A percentile compares a stretch with the other conserved stretches of the same genome.
phyloP scores from a whole-genome alignment of 1,140 invertebrate species.

The Ostrea edulis region DNA sequence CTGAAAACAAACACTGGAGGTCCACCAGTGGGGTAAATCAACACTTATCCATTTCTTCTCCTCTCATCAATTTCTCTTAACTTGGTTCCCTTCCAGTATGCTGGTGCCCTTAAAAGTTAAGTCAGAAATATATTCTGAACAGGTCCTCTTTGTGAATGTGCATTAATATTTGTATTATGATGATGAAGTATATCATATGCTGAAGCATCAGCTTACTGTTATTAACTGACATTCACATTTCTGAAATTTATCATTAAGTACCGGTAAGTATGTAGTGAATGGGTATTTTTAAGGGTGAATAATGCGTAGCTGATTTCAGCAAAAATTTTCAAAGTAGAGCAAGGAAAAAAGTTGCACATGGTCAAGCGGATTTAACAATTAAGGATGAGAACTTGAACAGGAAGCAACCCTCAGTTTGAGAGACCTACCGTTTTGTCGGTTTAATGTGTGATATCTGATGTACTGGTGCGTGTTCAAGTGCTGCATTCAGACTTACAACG shows the following conservation, averaged over 20 bases:
- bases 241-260: background rate
- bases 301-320: background rate
- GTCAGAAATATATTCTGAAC: constrained; percentile 1
- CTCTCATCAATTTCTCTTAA: background rate
- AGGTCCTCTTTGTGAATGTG: background rate
- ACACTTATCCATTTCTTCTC: background rate
- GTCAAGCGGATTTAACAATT: constrained; percentile 16
- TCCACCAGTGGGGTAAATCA: constrained; percentile 43
- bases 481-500: background rate
- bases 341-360: background rate
- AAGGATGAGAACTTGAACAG: background rate
- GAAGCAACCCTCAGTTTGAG: background rate
- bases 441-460: background rate
- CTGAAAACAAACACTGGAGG: constrained; percentile 74
- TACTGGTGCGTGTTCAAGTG: background rate
- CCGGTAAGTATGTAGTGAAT: background rate
- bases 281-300: background rate
- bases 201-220: background rate
- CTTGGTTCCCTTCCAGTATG: background rate
- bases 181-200: background rate
- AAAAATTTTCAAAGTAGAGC: background rate
- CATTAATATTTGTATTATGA: background rate
- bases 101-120: background rate
- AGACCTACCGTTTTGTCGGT: background rate
- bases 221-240: background rate